These are phyloP conservation scores for Acyrthosiphon pisum DNA, from an alignment of 1,140 invertebrate species.

Conservation along the genomic window DNA sequence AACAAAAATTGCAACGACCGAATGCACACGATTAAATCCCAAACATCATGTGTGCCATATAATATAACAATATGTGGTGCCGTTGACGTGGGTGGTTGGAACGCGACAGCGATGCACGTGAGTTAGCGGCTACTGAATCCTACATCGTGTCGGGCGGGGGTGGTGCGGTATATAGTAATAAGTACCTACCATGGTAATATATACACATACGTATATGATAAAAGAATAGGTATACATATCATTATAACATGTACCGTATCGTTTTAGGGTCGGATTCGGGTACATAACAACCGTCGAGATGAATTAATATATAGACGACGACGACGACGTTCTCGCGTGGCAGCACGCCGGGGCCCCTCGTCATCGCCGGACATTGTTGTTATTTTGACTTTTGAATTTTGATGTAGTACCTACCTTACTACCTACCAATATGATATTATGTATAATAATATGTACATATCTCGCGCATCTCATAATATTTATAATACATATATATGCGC, in stretches of 20 bases:
- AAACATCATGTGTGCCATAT: neutral
- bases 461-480: too few species aligned
- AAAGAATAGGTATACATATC: constrained; percentile 1
- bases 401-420: neutral
- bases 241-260: neutral
- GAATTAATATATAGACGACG: too few species aligned
- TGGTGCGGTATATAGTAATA: neutral
- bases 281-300: neutral
- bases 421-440: neutral
- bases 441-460: too few species aligned
- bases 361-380: neutral
- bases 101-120: neutral
- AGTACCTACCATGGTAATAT: neutral
- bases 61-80: neutral
- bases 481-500: neutral
- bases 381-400: neutral
- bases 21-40: constrained; percentile 40
- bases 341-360: neutral
- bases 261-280: neutral
- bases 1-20: neutral
- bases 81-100: constrained; percentile 27
- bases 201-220: neutral
- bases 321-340: neutral
- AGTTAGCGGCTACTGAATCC: neutral
- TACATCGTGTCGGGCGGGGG: neutral